Base-by-base conservation (phyloP, 2,113 vertebrate species). In the Procapra przewalskii region DNA sequence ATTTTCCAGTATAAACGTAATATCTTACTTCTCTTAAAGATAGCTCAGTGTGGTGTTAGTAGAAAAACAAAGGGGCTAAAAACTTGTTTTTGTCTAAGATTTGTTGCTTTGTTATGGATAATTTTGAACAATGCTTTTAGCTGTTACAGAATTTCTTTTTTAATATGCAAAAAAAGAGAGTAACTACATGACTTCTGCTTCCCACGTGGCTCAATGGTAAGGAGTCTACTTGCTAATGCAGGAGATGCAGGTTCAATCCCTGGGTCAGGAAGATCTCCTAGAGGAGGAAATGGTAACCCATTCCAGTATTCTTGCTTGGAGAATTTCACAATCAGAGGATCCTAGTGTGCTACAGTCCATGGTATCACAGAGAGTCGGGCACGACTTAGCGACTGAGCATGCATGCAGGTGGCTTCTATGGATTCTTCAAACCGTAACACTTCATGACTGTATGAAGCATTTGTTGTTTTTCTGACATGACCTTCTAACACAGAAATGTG, bases 1-100 rank as follows among this genome's bases (percentile, higher is more conserved):
- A 67, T 94, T 97, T 97, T 97, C 36, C 29, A 0, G 92, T 94
- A 77, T 54, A 88, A 97, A 92, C 4, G 50, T 62, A 75, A 92
- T 92, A 88, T 16, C 23, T 95, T 82, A 88, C 96, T 96, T 94
- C 54, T 96, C 31, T 77, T 67, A 96, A 97, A 97, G n/a, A 80
- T 45, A 92, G 52, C 40, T 84, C 27, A 90, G 6, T 90, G 62
- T 55, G 36, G 33, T 84, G n/a, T 71, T 94, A 55, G 31, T 31
- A 94, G 67, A 29, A 89, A 84, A 95, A 77, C 27, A 31, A 27
- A 57, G 29, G 27, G 48, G 36, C 45, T 95, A 52, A 45, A 91
- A 86, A 75, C 33, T 77, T 93, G 5, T 64, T 91, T n/a, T 95
- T 86, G 25, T 94, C 75, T 93, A 31, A 86, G 36, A 71, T 93